Base-by-base conservation (phyloP, 1,140 invertebrate genomes). In the Pseudomyrmex gracilis region DNA sequence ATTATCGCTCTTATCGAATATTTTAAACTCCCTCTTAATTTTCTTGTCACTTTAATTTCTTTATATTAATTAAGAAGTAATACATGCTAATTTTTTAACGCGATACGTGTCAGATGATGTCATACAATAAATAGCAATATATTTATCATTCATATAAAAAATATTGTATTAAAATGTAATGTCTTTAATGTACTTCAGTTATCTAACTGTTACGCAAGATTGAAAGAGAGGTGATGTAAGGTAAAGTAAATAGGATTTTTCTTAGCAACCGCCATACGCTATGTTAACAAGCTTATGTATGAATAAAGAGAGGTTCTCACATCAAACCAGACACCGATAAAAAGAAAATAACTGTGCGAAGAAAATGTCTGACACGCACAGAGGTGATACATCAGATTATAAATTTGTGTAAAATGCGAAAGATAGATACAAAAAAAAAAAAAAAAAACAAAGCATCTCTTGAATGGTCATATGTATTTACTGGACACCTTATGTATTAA, bases 261-360 rank as follows among this genome's bases (percentile, higher is more conserved):
- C 10, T 20, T 63, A 74, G 60, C 9, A 55, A 20, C 58, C 64
- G 7, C 73, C 57, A 82, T 58, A 57, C 17, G 8, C n/a, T 57
- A 55, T 71, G 51, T 83, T 86, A 88, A 89, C 24, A 22, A 86
- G 87, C 60, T 89, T 89, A 86, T 9, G 0, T 8, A 24, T 58
- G 20, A 84, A 76, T 88, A 82, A 76, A 82, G 53, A 82, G 60
- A 20, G 85, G 80, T 86, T 86, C 80, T 84, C 70, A 77, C 15
- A 17, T 66, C 13, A 43, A 63, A 34, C 17, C 22, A 34, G 7
- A 0, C 49, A 51, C 0, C 49, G 53, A 53, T 3, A 1, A 63
- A 49, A 17, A 13, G 55, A 53, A 55, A 55, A 9, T 43, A 34
- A 34, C 5, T 24, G 20, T n/a, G 34, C 20, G 45, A 13, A 1